phyloP scores from a whole-genome alignment of 2,797 vertebrate genomes.

The Acridotheres tristis region DNA sequence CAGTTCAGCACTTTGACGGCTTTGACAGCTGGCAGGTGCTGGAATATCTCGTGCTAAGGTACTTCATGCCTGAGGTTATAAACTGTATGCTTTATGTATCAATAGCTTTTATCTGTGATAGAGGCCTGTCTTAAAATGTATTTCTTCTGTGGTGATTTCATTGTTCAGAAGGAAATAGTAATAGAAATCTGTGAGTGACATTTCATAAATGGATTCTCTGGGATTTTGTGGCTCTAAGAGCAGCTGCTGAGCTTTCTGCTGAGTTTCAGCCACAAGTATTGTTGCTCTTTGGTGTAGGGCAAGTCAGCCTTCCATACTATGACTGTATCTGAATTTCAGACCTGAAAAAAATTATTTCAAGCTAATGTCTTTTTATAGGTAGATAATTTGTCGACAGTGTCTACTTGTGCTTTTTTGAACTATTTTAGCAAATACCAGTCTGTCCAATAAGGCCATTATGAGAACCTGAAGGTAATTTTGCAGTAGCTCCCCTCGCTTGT shows the following conservation, averaged over 20 bases:
- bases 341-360: background rate
- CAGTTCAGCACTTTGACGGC: background rate
- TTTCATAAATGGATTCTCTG: background rate
- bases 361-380: background rate
- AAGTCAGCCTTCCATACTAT: background rate
- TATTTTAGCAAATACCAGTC: background rate
- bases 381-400: background rate
- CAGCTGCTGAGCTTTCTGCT: background rate
- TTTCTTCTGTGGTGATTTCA: background rate
- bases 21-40: background rate
- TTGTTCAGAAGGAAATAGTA: background rate
- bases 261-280: background rate
- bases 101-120: background rate
- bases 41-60: background rate
- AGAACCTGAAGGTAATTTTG: background rate
- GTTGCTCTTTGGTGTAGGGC: background rate
- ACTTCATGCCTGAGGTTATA: background rate
- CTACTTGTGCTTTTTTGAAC: background rate
- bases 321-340: background rate
- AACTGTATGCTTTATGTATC: background rate
- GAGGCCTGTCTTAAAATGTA: background rate
- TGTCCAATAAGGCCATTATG: rapidly evolving
- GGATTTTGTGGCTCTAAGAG: background rate
- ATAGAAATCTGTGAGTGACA: background rate
- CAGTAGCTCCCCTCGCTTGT: background rate